phyloP scores from a whole-genome alignment of 2,888 invertebrate genomes.

The Neoaliturus tenellus region DNA sequence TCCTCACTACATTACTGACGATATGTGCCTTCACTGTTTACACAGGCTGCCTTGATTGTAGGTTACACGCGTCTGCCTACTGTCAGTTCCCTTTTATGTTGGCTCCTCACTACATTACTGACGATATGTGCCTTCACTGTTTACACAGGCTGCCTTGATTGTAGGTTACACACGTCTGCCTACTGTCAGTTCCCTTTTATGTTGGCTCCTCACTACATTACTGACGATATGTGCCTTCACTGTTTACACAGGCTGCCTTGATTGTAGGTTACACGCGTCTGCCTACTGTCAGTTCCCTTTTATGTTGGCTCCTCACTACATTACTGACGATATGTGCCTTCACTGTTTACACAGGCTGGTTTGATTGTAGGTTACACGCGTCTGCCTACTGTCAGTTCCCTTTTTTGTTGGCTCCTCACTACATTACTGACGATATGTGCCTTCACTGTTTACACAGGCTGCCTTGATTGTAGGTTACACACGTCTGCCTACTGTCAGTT shows the following conservation, averaged over 20 bases:
- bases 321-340: background rate
- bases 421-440: background rate
- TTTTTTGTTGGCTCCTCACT: background rate
- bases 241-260: conserved; percentile 35
- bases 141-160: conserved; percentile 29
- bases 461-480: background rate
- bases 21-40: background rate
- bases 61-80: background rate
- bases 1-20: background rate
- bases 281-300: background rate
- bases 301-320: no score
- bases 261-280: background rate
- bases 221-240: background rate
- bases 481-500: background rate
- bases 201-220: no score
- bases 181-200: background rate
- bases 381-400: background rate
- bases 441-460: conserved; percentile 37
- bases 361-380: background rate
- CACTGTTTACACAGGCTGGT: background rate
- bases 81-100: background rate
- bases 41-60: conserved; percentile 6
- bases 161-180: background rate
- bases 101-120: background rate
- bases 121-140: background rate